A percentile compares a stretch with the other conserved stretches of the same genome.
phyloP scores from a whole-genome alignment of 2,113 vertebrate genomes.

The Hemibates koningsi region DNA sequence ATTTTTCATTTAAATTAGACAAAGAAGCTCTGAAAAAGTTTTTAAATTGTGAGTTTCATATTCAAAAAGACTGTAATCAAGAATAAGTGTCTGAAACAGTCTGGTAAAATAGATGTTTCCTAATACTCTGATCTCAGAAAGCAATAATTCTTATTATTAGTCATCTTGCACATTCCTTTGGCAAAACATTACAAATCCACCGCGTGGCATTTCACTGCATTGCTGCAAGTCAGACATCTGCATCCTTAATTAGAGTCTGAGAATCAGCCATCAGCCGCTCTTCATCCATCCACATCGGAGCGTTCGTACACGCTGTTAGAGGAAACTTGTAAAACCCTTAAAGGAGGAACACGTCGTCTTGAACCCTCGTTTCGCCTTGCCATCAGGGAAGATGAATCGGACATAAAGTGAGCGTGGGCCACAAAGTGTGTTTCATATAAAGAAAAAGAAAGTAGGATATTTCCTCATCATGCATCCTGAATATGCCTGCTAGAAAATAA shows the following conservation, averaged over 20 bases:
- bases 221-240: background rate
- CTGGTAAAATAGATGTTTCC: background rate
- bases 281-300: background rate
- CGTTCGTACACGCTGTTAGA: background rate
- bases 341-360: background rate
- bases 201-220: background rate
- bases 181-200: background rate
- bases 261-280: background rate
- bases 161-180: background rate
- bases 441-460: conserved; percentile 82
- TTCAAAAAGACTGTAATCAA: background rate
- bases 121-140: background rate
- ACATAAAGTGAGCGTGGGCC: background rate
- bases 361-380: background rate
- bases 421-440: conserved; percentile 79
- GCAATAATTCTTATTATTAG: background rate
- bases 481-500: conserved; percentile 88
- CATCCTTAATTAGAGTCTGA: background rate
- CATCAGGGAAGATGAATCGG: background rate
- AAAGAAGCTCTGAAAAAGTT: background rate
- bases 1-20: background rate
- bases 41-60: background rate
- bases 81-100: background rate
- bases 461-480: conserved; percentile 89
- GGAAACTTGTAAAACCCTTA: background rate